Conservation (phyloP, 2,888 invertebrate genomes). For the Suillia variegata region DNA sequence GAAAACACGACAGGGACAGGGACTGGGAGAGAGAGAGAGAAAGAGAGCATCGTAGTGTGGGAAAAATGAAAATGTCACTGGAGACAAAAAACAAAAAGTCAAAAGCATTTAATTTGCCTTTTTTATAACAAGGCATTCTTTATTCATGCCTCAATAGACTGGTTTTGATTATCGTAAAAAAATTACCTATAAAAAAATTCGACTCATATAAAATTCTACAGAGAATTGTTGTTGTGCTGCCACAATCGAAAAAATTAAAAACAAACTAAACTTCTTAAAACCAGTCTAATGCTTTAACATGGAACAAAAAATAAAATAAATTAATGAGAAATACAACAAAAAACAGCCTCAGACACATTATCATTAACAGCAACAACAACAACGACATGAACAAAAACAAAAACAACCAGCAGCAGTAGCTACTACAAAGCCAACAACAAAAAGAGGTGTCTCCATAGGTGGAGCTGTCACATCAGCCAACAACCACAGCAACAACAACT, state of each 20-base stretch:
- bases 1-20: conserved; percentile 11
- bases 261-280: too few relatives aligned
- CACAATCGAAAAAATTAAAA: conserved; percentile 33
- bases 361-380: neutral
- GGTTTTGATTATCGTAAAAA: neutral
- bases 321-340: conserved; percentile 22
- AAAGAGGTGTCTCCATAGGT: conserved; percentile 21
- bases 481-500: too few relatives aligned
- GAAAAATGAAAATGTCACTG: conserved; percentile 22
- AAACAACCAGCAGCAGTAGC: conserved; percentile 16
- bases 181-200: too few relatives aligned
- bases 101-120: conserved; percentile 26
- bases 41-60: conserved; percentile 10
- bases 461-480: conserved; percentile 22
- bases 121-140: conserved; percentile 10
- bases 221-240: conserved; percentile 34
- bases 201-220: too few relatives aligned
- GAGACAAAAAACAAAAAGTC: conserved; percentile 22
- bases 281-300: too few relatives aligned
- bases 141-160: too few relatives aligned
- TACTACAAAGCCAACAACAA: conserved; percentile 9
- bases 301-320: conserved; percentile 26
- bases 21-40: conserved; percentile 19
- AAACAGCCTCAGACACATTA: neutral
- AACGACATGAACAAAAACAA: conserved; percentile 8